Conservation (phyloP, 2,888 invertebrate genomes). For the Microctonus aethiopoides region DNA sequence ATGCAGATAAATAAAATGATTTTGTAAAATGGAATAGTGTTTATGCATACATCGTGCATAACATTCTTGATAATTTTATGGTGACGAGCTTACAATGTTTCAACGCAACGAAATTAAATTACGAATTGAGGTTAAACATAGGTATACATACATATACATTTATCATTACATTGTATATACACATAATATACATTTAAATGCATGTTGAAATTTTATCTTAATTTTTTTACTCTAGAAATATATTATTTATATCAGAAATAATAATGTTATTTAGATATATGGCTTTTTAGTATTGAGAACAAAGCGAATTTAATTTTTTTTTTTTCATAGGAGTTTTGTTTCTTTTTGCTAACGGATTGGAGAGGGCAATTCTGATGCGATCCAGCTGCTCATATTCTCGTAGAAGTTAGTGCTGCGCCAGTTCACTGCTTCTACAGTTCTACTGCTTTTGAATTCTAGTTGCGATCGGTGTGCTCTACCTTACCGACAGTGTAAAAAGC, state of each 20-base stretch:
- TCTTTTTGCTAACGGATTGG: conserved; percentile 29
- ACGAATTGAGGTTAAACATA: not conserved
- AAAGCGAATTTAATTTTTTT: not conserved
- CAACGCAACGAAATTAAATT: not conserved
- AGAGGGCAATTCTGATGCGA: conserved; percentile 39
- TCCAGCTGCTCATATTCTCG: conserved; percentile 42
- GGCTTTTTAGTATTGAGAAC: not conserved
- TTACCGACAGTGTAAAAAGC: not conserved
- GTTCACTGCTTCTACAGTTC: conserved; percentile 38
- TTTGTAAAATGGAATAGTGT: not conserved
- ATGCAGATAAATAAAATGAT: not conserved
- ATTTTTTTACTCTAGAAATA: too few species aligned
- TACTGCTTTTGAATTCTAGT: conserved; percentile 56
- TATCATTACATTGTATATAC: too few species aligned
- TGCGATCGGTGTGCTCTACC: conserved; percentile 44
- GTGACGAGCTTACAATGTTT: not conserved
- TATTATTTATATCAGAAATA: too few species aligned
- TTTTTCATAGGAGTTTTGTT: conserved; percentile 10
- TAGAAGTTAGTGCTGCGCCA: conserved; percentile 36
- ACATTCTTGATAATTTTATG: not conserved
- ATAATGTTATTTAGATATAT: too few species aligned
- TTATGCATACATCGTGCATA: not conserved
- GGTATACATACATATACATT: not conserved
- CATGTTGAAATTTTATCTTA: too few species aligned
- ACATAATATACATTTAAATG: too few species aligned